These are phyloP conservation scores for Euplagia quadripunctaria DNA, from an alignment of 2,888 invertebrate genomes.

Conservation along the genomic window DNA sequence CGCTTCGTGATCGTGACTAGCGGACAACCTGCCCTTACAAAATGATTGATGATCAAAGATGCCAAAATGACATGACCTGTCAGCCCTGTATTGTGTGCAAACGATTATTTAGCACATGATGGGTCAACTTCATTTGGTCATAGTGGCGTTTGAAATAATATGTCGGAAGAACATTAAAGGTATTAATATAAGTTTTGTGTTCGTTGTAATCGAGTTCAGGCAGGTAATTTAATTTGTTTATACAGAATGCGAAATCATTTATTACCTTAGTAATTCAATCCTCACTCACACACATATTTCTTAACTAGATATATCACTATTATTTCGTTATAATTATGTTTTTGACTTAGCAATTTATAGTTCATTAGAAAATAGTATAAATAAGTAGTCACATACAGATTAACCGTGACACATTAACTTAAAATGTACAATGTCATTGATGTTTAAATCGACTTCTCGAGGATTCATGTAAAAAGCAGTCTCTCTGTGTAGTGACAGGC, in stretches of 20 bases:
- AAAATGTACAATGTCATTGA: too few relatives aligned
- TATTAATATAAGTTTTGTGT: slow-evolving; percentile 18
- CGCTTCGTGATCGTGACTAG: slow-evolving; percentile 41
- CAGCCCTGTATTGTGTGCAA: slow-evolving; percentile 32
- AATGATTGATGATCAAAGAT: slow-evolving; percentile 44
- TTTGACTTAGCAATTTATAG: too few relatives aligned
- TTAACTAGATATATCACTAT: too few relatives aligned
- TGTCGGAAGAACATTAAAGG: slow-evolving; percentile 24
- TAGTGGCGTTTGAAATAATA: slow-evolving; percentile 23
- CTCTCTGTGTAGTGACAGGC: too few relatives aligned
- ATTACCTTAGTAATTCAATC: too few relatives aligned
- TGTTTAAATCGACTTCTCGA: too few relatives aligned
- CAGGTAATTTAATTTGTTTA: slow-evolving; percentile 11
- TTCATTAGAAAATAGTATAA: too few relatives aligned
- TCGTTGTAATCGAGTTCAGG: slow-evolving; percentile 12
- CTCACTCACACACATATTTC: too few relatives aligned
- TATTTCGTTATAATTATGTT: too few relatives aligned
- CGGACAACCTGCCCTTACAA: slow-evolving; percentile 33
- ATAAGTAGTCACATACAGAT: too few relatives aligned
- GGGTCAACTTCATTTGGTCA: slow-evolving; percentile 38
- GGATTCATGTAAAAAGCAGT: too few relatives aligned
- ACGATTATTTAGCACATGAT: slow-evolving; percentile 29
- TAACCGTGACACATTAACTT: too few relatives aligned
- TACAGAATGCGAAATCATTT: neutral
- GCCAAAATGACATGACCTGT: slow-evolving; percentile 48